Evolutionary conservation across 2,888 invertebrate species (phyloP).

Genomic region (Hydraecia micacea): DNA sequence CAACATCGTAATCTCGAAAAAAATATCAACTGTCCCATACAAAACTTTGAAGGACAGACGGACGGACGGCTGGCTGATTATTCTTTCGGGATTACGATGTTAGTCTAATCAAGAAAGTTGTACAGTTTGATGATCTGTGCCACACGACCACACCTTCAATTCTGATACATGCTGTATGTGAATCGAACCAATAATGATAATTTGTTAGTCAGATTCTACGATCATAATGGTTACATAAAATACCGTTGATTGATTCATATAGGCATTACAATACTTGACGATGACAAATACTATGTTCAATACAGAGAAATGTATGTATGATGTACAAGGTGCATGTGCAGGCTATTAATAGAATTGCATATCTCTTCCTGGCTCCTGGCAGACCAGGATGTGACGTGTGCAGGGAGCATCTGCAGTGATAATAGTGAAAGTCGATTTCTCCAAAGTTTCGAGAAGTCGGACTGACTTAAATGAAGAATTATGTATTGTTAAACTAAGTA

Average conservation of each 20-base stretch:
- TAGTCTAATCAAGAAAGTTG: no score
- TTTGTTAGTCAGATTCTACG: slow-evolving; percentile 12
- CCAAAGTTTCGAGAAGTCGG: background rate
- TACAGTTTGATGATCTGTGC: no score
- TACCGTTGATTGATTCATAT: slow-evolving; percentile 42
- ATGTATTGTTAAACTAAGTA: background rate
- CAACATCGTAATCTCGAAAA: no score
- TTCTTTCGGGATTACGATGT: no score
- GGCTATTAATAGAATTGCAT: slow-evolving; percentile 33
- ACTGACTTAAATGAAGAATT: background rate
- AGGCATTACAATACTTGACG: slow-evolving; percentile 16
- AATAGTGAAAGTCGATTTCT: slow-evolving; percentile 27
- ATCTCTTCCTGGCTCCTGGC: slow-evolving; percentile 49
- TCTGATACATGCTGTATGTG: background rate
- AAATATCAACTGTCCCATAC: no score
- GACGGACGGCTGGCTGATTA: no score
- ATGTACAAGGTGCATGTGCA: slow-evolving; percentile 22
- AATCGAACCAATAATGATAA: slow-evolving; percentile 23
- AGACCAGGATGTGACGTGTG: slow-evolving; percentile 42
- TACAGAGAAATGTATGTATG: background rate
- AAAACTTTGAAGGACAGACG: no score
- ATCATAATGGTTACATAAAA: slow-evolving; percentile 24
- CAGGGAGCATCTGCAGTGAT: slow-evolving; percentile 20
- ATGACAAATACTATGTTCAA: slow-evolving; percentile 15
- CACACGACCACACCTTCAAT: no score